Evolutionary conservation across 2,888 invertebrate genomes (phyloP), one percentile per base, ranked within the genome.

Genomic region (Ptilodon capucinus): DNA sequence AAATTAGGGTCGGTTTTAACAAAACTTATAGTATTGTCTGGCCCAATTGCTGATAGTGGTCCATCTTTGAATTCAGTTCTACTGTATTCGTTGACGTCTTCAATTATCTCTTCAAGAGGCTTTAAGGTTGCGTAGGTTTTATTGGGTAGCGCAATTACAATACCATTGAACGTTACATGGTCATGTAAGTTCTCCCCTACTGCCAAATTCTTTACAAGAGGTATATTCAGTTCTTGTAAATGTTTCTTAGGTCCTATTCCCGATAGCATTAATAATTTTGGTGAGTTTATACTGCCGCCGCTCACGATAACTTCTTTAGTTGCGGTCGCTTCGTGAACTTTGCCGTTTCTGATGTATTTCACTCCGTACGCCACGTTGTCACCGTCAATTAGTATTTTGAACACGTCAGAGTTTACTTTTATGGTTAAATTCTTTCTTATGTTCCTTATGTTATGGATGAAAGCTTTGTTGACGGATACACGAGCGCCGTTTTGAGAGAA

Each of bases 391-490:
- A 94, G 77, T 2, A 94, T 69, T 65, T 91, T 81, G 0, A 83
- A 79, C 0, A 90, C 93, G 60, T 92, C 90, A 0, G 93, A 83
- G 35, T 91, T 76, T 0, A 91, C 84, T 65, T 80, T 76, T 0
- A 93, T 79, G 0, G 67, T 76, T 4, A 93, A 75, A 64, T 93
- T 93, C 3, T 92, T 66, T 21, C 83, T 57, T 44, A 64, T 91
- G 32, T 88, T 75, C 17, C 94, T 79, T 16, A 94, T 92, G 0
- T 94, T 94, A 51, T 92, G 80, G 9, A 94, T 92, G 64, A 92
- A 94, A 0, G 94, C 94, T 0, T 75, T 82, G 66, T 94, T 94
- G 0, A 93, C 88, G 9, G 94, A 94, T 17, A 89, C 81, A 46
- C 94, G 84, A 57, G 80, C 73, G 0, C 94, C 94, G 52, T 92